Conservation (phyloP, 92 coral and sea anemone genomes). For the Epizoanthus fatuus region DNA sequence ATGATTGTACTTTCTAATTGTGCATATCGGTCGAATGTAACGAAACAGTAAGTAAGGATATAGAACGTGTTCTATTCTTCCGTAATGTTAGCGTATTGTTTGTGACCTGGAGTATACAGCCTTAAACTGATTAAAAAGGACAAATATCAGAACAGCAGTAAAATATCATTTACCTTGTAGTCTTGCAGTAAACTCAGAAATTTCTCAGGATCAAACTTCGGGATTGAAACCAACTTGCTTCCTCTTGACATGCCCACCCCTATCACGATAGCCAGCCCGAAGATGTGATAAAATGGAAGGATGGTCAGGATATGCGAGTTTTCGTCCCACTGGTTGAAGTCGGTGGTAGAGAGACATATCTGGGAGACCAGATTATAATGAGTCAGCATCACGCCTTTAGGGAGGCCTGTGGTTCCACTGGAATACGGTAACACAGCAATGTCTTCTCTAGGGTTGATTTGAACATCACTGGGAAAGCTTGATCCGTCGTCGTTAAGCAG, state of each 20-base stretch:
- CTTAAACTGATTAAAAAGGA: no score
- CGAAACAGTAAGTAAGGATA: no score
- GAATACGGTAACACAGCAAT: conserved; percentile 90
- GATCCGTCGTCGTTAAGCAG: conserved; percentile 89
- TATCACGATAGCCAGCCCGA: conserved; percentile 75
- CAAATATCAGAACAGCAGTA: no score
- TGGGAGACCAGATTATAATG: conserved; percentile 85
- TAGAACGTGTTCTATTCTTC: no score
- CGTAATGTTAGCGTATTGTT: no score
- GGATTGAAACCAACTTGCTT: conserved; percentile 72
- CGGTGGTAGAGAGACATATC: conserved; percentile 62
- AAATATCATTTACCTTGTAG: conserved; percentile 84
- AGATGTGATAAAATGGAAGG: conserved; percentile 89
- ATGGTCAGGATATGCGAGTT: conserved; percentile 72
- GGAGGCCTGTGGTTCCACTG: conserved; percentile 93
- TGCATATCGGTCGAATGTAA: no score
- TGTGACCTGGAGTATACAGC: no score
- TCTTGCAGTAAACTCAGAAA: conserved; percentile 79
- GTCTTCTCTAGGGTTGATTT: conserved; percentile 79
- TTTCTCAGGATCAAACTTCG: conserved; percentile 78
- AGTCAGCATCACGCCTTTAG: conserved; percentile 91
- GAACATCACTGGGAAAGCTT: conserved; percentile 58
- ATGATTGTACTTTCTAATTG: no score
- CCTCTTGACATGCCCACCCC: conserved; percentile 73
- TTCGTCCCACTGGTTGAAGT: conserved; percentile 59